phyloP scores from a whole-genome alignment of 2,888 invertebrate genomes.

The Perithous albicinctus region DNA sequence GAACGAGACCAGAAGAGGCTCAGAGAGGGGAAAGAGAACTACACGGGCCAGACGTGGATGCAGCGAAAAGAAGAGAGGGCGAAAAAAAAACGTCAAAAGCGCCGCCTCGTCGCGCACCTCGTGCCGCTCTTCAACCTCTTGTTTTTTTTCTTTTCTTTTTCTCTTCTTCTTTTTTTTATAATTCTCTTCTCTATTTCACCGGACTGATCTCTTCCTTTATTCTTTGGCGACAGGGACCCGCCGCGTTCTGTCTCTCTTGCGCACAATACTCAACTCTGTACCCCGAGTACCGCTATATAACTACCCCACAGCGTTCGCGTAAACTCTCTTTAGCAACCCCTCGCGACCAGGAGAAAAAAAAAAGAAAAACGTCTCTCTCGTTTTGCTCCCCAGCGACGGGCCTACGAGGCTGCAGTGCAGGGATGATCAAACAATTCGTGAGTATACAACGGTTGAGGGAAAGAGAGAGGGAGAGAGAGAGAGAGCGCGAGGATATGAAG shows the following conservation, averaged over 20 bases:
- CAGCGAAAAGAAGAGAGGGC: conserved; percentile 67
- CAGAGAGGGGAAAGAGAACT: conserved; percentile 66
- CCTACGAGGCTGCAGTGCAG: conserved; percentile 6
- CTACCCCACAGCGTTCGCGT: conserved; percentile 50
- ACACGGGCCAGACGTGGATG: conserved; percentile 69
- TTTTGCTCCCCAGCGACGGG: conserved; percentile 24
- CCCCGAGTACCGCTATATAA: conserved; percentile 37
- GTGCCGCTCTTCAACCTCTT: conserved; percentile 74
- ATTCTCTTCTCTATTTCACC: conserved; percentile 49
- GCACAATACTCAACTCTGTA: conserved; percentile 30
- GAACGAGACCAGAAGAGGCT: conserved; percentile 23
- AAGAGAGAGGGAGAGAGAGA: not conserved
- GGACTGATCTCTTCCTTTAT: conserved; percentile 58
- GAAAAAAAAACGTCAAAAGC: conserved; percentile 76
- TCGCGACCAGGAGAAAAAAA: conserved; percentile 37
- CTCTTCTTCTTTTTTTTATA: conserved; percentile 43
- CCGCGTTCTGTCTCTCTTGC: conserved; percentile 50
- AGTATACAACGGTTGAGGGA: conserved; percentile 10
- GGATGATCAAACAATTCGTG: conserved; percentile 47
- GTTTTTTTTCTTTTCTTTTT: conserved; percentile 36
- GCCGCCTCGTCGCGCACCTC: conserved; percentile 71
- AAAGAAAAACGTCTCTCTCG: conserved; percentile 45
- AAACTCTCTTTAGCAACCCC: conserved; percentile 57
- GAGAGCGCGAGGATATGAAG: no score
- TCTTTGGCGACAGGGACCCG: conserved; percentile 52